Evolutionary conservation across 2,888 invertebrate genomes (phyloP), one percentile per base, ranked within the genome.

Genomic region (Tetropium fuscum): DNA sequence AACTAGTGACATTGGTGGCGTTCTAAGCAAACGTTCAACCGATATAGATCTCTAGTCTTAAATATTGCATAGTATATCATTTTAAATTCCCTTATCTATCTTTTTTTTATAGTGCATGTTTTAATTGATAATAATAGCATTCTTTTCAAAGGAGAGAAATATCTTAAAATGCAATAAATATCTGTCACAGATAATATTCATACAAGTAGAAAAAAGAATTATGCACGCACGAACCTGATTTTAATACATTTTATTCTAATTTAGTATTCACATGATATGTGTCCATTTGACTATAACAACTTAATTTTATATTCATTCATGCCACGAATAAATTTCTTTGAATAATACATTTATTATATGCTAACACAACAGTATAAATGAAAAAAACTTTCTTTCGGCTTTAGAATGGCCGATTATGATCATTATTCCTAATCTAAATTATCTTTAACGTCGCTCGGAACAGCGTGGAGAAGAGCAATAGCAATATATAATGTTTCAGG

Each of bases 351-450:
- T 66, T 63, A 66, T 66, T 56, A 66, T 60, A 63, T 57, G 63
- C 69, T 63, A 72, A 71, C 70, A 71, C 66, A 66, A 66, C 70
- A 73, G 68, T 68, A 65, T 64, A 67, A 70, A 72, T 70, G 67
- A 72, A 72, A 72, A 69, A 71, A n/a, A 58, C 60, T 63, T 68
- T 63, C 64, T 69, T 71, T 71, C 67, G 66, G 60, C 60, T 58
- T 61, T 64, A 72, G 70, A 71, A 74, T 72, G 70, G 72, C 64
- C 74, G 70, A 73, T 74, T 71, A 79, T 71, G 72, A 71, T 75
- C 72, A 73, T 75, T 77, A 78, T 77, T 71, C 71, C 73, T 78
- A 79, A 80, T 80, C 78, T 80, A 78, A 80, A 80, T 80, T 79
- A 78, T 75, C 74, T 73, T 76, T 75, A 73, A 78, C 71, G 74